These are phyloP conservation scores for Microplitis deprimator DNA, from an alignment of 2,888 invertebrate species.

Conservation along the genomic window DNA sequence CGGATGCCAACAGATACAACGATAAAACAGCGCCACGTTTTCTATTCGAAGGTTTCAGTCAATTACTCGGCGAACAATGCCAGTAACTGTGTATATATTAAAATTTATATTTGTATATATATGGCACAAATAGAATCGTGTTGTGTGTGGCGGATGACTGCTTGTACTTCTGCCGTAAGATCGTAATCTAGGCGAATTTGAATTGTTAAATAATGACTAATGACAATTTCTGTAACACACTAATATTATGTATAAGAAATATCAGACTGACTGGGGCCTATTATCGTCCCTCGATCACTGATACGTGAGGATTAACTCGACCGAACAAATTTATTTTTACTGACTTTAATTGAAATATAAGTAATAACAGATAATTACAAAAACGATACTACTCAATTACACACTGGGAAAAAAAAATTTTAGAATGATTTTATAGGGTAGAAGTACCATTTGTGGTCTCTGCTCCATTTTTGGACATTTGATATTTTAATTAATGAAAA, in stretches of 20 bases:
- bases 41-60: constrained; percentile 42
- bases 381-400: too few species aligned
- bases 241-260: constrained; percentile 11
- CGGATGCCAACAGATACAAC: constrained; percentile 40
- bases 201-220: constrained; percentile 40
- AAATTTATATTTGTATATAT: constrained; percentile 8
- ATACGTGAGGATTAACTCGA: background rate
- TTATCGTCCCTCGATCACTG: background rate
- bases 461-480: too few species aligned
- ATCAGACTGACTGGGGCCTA: constrained; percentile 15
- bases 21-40: constrained; percentile 37
- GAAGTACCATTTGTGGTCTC: too few species aligned
- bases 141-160: background rate
- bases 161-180: constrained; percentile 29
- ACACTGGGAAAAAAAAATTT: too few species aligned
- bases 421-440: too few species aligned
- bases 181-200: constrained; percentile 35
- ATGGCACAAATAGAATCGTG: background rate
- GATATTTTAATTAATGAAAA: too few species aligned
- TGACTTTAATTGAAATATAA: constrained; percentile 3
- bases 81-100: constrained; percentile 5
- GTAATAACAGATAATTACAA: background rate
- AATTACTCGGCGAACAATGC: constrained; percentile 43
- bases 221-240: constrained; percentile 25
- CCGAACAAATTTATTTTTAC: constrained; percentile 8